These are phyloP conservation scores for Notechis scutatus DNA, from an alignment of 2,113 vertebrate genomes.

Conservation along the genomic window DNA sequence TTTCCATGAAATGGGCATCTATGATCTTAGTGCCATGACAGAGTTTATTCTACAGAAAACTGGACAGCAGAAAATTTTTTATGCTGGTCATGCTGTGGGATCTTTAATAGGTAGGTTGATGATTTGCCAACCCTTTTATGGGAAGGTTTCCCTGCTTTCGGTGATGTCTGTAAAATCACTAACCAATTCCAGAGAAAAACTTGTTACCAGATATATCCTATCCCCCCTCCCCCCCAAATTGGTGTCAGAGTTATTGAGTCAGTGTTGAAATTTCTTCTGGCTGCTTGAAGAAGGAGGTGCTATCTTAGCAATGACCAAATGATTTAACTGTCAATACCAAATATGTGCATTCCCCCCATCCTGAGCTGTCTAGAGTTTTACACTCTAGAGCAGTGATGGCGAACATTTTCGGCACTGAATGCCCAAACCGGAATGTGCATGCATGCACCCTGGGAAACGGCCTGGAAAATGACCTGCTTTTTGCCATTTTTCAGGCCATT, in stretches of 20 bases:
- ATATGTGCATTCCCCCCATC: background rate
- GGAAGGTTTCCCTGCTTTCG: background rate
- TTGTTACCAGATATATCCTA: too few species aligned
- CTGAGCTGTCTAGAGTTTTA: background rate
- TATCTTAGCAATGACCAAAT: background rate
- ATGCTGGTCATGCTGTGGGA: background rate
- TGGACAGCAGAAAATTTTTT: background rate
- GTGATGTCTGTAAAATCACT: background rate
- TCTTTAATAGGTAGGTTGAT: background rate
- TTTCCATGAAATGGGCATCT: slow-evolving; percentile 14
- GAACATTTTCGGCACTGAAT: too few species aligned
- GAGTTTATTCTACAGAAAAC: slow-evolving; percentile 18
- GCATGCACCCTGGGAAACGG: too few species aligned
- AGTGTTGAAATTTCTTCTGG: background rate
- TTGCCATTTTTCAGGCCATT: too few species aligned
- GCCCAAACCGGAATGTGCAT: too few species aligned
- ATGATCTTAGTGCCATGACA: background rate
- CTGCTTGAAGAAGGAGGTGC: background rate
- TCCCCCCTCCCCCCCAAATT: background rate
- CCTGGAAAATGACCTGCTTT: too few species aligned
- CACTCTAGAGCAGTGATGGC: too few species aligned
- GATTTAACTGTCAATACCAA: background rate
- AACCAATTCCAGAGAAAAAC: too few species aligned
- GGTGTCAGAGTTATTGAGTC: background rate
- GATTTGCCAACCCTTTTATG: background rate